A percentile compares a stretch with the other conserved stretches of the same genome.
phyloP scores from a whole-genome alignment of 2,113 vertebrate genomes.

The Syngnathoides biaculeatus region DNA sequence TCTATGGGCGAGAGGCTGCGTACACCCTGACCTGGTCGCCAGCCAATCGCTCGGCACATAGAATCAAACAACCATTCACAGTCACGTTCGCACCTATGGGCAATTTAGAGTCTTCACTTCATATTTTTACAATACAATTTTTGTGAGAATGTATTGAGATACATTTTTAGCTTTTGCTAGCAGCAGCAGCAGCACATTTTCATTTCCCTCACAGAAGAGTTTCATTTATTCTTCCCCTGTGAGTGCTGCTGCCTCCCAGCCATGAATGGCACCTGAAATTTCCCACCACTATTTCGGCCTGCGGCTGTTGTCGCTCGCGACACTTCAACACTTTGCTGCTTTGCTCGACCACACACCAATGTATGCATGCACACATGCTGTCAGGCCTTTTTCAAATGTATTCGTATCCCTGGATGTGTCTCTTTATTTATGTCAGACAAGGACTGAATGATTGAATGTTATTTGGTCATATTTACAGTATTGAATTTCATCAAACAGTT shows the following conservation, averaged over 20 bases:
- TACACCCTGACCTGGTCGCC: too few species aligned
- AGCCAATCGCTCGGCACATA: too few species aligned
- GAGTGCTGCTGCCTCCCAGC: constrained; percentile 23
- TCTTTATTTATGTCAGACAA: not conserved
- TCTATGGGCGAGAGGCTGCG: too few species aligned
- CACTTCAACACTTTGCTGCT: constrained; percentile 40
- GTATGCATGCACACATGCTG: constrained; percentile 2
- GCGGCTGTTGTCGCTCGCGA: constrained; percentile 46
- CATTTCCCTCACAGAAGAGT: constrained; percentile 12
- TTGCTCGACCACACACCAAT: constrained; percentile 29
- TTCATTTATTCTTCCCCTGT: constrained; percentile 10
- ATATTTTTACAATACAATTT: not conserved
- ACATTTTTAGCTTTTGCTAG: not conserved
- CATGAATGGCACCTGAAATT: constrained; percentile 29
- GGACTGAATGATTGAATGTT: not conserved
- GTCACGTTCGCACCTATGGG: too few species aligned
- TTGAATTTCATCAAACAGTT: not conserved
- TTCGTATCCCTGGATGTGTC: not conserved
- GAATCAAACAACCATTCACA: too few species aligned
- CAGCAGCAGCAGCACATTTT: constrained; percentile 1
- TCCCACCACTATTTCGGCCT: constrained; percentile 37
- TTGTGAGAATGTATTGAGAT: not conserved
- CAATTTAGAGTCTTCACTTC: not conserved
- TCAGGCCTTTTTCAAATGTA: not conserved
- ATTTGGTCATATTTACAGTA: not conserved